Evolutionary conservation across 2,797 vertebrate species (phyloP).

Genomic region (Babyrousa celebensis): DNA sequence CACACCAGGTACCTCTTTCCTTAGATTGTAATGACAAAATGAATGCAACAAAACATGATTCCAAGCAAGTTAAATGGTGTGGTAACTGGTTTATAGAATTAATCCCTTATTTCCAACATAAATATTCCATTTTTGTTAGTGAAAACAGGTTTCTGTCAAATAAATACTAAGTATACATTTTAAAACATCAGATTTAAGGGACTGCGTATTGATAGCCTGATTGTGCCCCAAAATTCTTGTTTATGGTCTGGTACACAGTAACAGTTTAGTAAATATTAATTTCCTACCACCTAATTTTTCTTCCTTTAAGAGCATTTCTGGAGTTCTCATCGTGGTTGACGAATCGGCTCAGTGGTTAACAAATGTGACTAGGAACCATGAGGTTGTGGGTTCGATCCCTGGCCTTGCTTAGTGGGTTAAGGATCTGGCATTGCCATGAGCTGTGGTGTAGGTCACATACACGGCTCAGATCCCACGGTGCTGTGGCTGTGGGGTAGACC

Average conservation of each 20-base stretch:
- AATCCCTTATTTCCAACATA: not conserved
- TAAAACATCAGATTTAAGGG: conserved; percentile 7
- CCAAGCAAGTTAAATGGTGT: not conserved
- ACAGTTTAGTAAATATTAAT: not conserved
- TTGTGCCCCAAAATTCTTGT: not conserved
- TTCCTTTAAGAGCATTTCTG: conserved; percentile 34
- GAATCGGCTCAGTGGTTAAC: too few species aligned
- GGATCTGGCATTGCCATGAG: too few species aligned
- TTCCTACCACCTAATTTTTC: conserved; percentile 20
- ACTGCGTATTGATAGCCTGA: not conserved
- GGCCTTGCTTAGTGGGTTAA: too few species aligned
- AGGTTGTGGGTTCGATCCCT: too few species aligned
- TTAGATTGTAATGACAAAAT: not conserved
- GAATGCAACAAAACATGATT: not conserved
- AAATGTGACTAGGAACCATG: too few species aligned
- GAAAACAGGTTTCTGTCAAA: conserved; percentile 40
- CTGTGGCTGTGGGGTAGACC: too few species aligned
- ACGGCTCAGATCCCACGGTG: too few species aligned
- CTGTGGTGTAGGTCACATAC: too few species aligned
- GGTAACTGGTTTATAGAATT: not conserved
- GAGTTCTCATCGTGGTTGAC: too few species aligned
- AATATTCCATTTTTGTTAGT: conserved; percentile 13
- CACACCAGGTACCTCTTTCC: not conserved
- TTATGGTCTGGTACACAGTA: not conserved
- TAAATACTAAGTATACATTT: not conserved